Evolutionary conservation across 2,113 vertebrate species (phyloP), one percentile per base, ranked within the genome.

Genomic region (Coryphaenoides rupestris): DNA sequence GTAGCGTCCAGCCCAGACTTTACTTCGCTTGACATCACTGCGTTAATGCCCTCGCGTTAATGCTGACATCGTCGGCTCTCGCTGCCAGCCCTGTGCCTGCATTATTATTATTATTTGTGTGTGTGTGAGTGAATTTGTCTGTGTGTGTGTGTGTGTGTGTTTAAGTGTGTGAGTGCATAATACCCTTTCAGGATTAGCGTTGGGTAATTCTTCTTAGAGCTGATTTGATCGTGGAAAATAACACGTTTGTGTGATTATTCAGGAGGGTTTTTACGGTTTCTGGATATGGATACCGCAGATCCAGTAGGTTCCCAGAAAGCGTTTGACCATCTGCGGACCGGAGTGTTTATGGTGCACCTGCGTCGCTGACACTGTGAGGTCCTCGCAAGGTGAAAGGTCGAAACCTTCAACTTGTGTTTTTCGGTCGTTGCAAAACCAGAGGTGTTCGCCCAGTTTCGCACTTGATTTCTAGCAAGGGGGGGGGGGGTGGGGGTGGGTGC

Each of bases 61-160:
- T 63, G 0, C 60, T 62, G 62, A 69, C 73, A 75, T 24, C 59
- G 68, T 62, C 60, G 49, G 58, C 69, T 60, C 47, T 54, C 33
- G 23, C 46, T 24, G n/a, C 57, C 53, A 23, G 1, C 54, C 3
- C 56, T 64, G 49, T 2, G 19, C 55, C 55, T 52, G 14, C 58
- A 62, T 58, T 55, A 21, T 21, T 21, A 19, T 55, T n/a, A n/a
- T n/a, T n/a, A 5, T 22, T 12, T 55, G n/a, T 55, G 12, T 55
- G 47, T 50, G 15, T 40, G 33, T 21, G 19, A 21, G 3, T 21
- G 9, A 19, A 3, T 19, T 10, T 19, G 46, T 2, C 3, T 63
- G 47, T 1, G 21, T 57, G 58, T 21, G 19, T 52, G 14, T 60
- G 62, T 60, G 19, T 54, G 6, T 19, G n/a, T 54, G 7, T 21